A percentile compares a stretch with the other conserved stretches of the same genome.
Conservation (phyloP, 2,113 vertebrate genomes). For the Suricata suricatta region DNA sequence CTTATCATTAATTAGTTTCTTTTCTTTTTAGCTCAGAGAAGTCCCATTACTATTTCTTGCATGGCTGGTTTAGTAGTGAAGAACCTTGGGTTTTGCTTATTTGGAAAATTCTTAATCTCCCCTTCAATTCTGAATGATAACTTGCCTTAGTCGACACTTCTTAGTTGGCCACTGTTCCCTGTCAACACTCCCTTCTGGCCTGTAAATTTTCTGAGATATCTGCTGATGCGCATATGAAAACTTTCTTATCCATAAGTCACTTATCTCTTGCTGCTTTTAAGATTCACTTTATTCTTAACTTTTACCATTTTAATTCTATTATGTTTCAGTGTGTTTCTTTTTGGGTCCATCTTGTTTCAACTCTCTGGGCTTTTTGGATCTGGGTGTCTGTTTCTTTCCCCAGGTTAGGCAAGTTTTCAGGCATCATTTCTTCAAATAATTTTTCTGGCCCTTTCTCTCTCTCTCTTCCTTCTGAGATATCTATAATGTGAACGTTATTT, state of each 20-base stretch:
- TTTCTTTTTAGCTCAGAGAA: background rate
- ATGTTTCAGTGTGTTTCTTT: background rate
- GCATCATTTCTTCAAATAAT: background rate
- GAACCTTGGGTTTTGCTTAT: background rate
- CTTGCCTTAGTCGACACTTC: background rate
- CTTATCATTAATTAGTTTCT: background rate
- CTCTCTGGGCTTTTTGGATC: background rate
- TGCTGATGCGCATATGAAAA: background rate
- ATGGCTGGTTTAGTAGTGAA: background rate
- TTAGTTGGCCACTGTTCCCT: background rate
- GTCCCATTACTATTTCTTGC: background rate
- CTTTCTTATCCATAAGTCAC: background rate
- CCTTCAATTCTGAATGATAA: background rate
- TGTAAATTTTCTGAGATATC: background rate
- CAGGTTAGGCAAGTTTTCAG: background rate
- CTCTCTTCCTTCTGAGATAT: background rate
- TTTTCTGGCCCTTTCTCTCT: background rate
- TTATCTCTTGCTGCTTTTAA: background rate
- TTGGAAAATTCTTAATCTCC: background rate
- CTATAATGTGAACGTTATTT: background rate
- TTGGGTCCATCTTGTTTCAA: background rate
- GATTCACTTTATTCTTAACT: background rate
- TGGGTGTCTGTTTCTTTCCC: background rate
- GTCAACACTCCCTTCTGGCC: background rate
- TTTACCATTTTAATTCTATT: background rate